Evolutionary conservation across 2,113 vertebrate genomes (phyloP), one percentile per base, ranked within the genome.

Genomic region (Cercopithecus mona): DNA sequence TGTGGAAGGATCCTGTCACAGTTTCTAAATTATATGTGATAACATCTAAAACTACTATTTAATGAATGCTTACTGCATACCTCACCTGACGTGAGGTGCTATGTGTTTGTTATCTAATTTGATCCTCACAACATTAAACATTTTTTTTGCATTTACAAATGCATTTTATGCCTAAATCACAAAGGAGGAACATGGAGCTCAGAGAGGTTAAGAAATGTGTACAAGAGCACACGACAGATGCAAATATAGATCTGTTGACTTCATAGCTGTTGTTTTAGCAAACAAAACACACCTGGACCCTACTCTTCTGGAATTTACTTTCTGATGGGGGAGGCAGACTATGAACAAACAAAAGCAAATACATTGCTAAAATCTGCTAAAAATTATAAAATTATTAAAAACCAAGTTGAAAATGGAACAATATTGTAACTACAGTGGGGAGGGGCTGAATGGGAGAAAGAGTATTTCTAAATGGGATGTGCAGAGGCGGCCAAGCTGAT

Each of bases 351-450:
- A 55, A 40, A 81, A 43, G 22, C 35, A 55, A 64, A 70, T 5
- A 93, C 48, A 88, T 50, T 88, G 8, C 5, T 73, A 61, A 52
- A 73, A 43, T 70, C 40, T 84, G 40, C 30, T 50, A 84, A 68
- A 94, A 76, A 78, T 83, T 61, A 72, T 48, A 87, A 88, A 84
- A 66, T 92, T 32, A 57, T 72, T 78, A 73, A 92, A 92, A 80
- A 73, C 1, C 17, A 57, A 72, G 16, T 27, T 84, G 35, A 64
- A n/a, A 84, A 82, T 61, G 48, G 4, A 52, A 90, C 59, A 72
- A 48, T 79, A 35, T 16, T 38, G 32, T 5, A 70, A 57, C 30
- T 12, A 52, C 6, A 48, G 8, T 52, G 12, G 17, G 12, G 8
- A 80, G 27, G 81, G 12, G 13, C 13, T n/a, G 32, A 5, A 1